These are phyloP conservation scores for Numenius arquata DNA, from an alignment of 2,113 vertebrate species.

Conservation along the genomic window DNA sequence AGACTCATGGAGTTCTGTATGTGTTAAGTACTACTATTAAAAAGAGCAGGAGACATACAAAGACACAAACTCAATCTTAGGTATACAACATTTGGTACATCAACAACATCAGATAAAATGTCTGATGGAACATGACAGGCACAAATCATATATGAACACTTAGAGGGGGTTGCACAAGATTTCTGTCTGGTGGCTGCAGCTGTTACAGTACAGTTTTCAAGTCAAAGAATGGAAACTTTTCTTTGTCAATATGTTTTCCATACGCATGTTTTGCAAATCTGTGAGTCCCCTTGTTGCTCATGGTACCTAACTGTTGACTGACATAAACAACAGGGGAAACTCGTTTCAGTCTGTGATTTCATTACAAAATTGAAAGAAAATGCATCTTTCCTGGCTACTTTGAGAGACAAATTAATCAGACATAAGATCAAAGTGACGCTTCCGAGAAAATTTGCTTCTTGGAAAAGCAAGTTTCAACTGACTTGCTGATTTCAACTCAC, in stretches of 20 bases:
- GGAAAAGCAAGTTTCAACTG: too few species aligned
- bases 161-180: not conserved
- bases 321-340: not conserved
- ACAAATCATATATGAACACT: constrained; percentile 9
- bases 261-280: not conserved
- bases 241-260: not conserved
- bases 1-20: not conserved
- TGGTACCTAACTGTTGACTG: not conserved
- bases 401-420: not conserved
- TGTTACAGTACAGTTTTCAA: not conserved
- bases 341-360: not conserved
- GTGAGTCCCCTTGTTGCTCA: not conserved
- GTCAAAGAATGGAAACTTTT: not conserved
- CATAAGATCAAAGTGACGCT: not conserved
- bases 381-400: not conserved
- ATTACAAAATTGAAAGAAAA: not conserved
- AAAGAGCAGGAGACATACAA: not conserved
- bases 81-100: not conserved
- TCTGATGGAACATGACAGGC: constrained; percentile 18
- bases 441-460: not conserved
- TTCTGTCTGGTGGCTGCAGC: not conserved
- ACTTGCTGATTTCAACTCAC: not conserved
- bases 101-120: not conserved
- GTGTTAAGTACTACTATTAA: not conserved
- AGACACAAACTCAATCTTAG: not conserved